Evolutionary conservation across 2,113 vertebrate species (phyloP), one percentile per base, ranked within the genome.

Genomic region (Passerina amoena): DNA sequence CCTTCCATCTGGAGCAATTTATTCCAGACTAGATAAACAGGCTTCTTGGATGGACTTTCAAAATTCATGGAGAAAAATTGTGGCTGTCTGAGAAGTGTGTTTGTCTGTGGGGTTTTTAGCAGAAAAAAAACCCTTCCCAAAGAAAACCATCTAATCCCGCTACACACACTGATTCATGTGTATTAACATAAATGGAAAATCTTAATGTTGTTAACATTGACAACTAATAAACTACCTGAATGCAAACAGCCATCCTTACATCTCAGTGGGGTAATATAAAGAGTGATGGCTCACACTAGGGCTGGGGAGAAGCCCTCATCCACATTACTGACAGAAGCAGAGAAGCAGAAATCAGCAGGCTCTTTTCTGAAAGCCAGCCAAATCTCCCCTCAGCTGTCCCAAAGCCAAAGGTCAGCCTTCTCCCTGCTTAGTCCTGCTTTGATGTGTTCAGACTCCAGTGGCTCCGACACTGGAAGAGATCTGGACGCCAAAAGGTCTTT

Each of bases 151-250:
- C 50, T 82, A 90, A 66, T 40, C 51, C 15, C 30, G 22, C 38
- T 69, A n/a, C 54, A 25, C 21, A 31, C 9, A 21, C 3, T 2
- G 3, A 27, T 42, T 19, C 5, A 9, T 0, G 1, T 9, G 5
- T 31, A 47, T 35, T 47, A 60, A 64, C 11, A 24, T 6, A 42
- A 76, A 38, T 0, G 10, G 18, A 72, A 14, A 68, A 73, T 16
- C 12, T 51, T n/a, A 42, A 38, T 14, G 33, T 22, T 44, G 37
- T n/a, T 37, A 47, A 57, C 7, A 84, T 4, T 37, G 45, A 24
- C 44, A 77, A 21, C 24, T 44, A 50, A 57, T 25, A 17, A 51
- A 13, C 19, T 5, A 40, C 38, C 33, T 17, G 28, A 69, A 81
- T 9, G 8, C 30, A 61, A 70, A 45, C 31, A 79, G 31, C 31